phyloP scores from a whole-genome alignment of 37 sponge, comb jelly and placozoan species.

The Dysidea cf. avara region DNA sequence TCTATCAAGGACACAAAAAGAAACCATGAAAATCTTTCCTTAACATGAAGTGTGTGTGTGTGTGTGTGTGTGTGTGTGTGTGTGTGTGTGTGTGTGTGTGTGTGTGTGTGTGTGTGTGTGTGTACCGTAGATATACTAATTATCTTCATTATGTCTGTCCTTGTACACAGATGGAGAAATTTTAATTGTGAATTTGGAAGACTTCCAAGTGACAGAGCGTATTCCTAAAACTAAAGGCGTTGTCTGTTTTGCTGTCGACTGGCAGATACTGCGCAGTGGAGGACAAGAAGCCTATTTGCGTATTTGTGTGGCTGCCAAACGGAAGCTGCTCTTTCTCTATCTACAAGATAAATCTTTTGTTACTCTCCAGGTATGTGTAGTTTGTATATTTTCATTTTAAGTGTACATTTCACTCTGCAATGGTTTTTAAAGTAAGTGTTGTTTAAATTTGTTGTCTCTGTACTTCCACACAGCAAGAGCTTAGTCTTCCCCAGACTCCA shows the following conservation, averaged over 20 bases:
- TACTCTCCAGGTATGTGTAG: not conserved
- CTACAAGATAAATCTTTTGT: not conserved
- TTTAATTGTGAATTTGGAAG: conserved; percentile 26
- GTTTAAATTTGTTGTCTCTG: not conserved
- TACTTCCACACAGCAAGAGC: conserved; percentile 19
- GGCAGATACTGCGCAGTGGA: conserved; percentile 18
- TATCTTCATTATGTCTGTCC: too few relatives aligned
- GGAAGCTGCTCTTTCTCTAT: not conserved
- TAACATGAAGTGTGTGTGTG: too few relatives aligned
- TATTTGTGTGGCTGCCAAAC: not conserved
- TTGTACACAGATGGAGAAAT: conserved; percentile 49
- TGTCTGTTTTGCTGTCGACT: conserved; percentile 35
- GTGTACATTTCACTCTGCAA: not conserved
- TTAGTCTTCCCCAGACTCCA: conserved; percentile 45
- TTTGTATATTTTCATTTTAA: too few relatives aligned
- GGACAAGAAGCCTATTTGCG: not conserved
- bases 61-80: too few relatives aligned
- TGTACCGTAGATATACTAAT: too few relatives aligned
- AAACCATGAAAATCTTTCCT: too few relatives aligned
- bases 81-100: too few relatives aligned
- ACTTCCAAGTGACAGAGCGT: not conserved
- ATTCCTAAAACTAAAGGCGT: conserved; percentile 1
- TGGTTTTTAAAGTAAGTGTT: not conserved
- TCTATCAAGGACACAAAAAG: too few relatives aligned
- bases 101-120: too few relatives aligned